A percentile compares a stretch with the other conserved stretches of the same genome.
phyloP scores from a whole-genome alignment of 2,797 vertebrate genomes.

The Cyclopterus lumpus region DNA sequence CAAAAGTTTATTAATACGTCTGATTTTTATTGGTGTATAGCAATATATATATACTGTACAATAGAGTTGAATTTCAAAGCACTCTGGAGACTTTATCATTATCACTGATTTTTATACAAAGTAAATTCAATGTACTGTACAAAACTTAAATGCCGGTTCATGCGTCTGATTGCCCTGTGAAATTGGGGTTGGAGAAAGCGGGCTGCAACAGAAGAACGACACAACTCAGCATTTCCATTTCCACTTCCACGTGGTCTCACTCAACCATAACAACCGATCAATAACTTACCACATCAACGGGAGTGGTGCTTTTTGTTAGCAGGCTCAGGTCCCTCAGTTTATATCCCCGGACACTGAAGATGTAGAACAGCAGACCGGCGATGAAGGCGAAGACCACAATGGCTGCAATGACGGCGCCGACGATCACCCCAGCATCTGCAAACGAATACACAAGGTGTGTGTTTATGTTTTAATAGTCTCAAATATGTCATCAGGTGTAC shows the following conservation, averaged over 20 bases:
- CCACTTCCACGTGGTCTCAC: rapidly evolving
- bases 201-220: slow-evolving; percentile 75
- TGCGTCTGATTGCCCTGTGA: slow-evolving; percentile 70
- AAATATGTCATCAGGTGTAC: background rate
- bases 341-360: slow-evolving; percentile 70
- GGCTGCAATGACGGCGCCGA: slow-evolving; percentile 66
- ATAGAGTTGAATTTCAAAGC: slow-evolving; percentile 17
- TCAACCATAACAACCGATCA: background rate
- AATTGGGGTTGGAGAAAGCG: slow-evolving; percentile 83
- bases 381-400: slow-evolving; percentile 55
- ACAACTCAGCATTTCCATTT: background rate
- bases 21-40: slow-evolving; percentile 10
- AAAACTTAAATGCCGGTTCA: slow-evolving; percentile 47
- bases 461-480: background rate
- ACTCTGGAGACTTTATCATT: background rate
- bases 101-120: slow-evolving; percentile 32
- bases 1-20: background rate
- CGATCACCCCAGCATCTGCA: slow-evolving; percentile 60
- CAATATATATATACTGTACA: slow-evolving; percentile 50
- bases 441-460: background rate
- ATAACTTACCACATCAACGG: slow-evolving; percentile 73
- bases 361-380: slow-evolving; percentile 72
- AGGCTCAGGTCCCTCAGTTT: slow-evolving; percentile 67
- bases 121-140: slow-evolving; percentile 22
- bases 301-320: slow-evolving; percentile 36